Evolutionary conservation across 2,888 invertebrate species (phyloP).

Genomic region (Epinotia brunnichana): DNA sequence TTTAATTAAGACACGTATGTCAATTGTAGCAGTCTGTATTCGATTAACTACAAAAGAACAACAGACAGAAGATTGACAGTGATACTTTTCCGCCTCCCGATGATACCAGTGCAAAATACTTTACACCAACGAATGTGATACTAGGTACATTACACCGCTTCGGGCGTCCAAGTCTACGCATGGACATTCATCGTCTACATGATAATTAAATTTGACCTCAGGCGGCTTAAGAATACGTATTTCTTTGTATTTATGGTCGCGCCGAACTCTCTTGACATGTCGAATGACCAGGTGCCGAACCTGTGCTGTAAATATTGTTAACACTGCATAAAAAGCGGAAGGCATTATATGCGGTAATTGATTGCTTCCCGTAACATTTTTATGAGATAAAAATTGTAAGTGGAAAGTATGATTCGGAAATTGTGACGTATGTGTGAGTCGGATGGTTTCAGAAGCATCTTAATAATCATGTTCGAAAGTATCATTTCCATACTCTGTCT

Average conservation of each 20-base stretch:
- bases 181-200: slow-evolving; percentile 70
- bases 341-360: slow-evolving; percentile 43
- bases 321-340: slow-evolving; percentile 54
- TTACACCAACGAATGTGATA: background rate
- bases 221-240: slow-evolving; percentile 69
- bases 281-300: slow-evolving; percentile 66
- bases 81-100: background rate
- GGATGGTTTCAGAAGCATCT: background rate
- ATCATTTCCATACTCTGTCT: background rate
- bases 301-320: slow-evolving; percentile 68
- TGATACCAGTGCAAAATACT: slow-evolving; percentile 9
- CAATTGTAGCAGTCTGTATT: no score
- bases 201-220: slow-evolving; percentile 82
- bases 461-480: background rate
- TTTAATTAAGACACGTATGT: no score
- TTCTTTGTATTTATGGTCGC: slow-evolving; percentile 70
- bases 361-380: slow-evolving; percentile 46
- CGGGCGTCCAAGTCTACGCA: slow-evolving; percentile 49
- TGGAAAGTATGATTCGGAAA: slow-evolving; percentile 27
- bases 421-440: slow-evolving; percentile 10
- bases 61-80: no score
- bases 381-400: slow-evolving; percentile 9
- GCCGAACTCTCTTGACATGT: slow-evolving; percentile 72
- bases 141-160: slow-evolving; percentile 6
- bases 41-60: background rate